Percentiles rank a stretch among this genome's conserved stretches.
These are phyloP conservation scores for Crematogaster levior DNA, from an alignment of 2,888 invertebrate genomes.

Conservation along the genomic window DNA sequence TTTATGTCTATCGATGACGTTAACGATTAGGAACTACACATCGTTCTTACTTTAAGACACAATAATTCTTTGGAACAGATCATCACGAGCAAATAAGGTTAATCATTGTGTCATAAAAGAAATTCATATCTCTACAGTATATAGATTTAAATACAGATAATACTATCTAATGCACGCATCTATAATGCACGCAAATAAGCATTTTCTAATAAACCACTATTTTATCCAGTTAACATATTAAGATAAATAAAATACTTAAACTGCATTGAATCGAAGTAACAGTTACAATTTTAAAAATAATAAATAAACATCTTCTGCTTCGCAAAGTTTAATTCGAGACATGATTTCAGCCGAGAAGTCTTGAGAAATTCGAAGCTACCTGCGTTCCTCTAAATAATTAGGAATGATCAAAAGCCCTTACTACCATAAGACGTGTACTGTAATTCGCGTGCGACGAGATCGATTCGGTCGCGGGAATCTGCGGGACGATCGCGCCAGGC, in stretches of 20 bases:
- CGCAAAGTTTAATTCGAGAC: neutral
- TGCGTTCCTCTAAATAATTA: neutral
- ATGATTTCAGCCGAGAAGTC: neutral
- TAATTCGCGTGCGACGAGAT: neutral
- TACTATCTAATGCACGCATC: neutral
- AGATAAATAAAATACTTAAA: neutral
- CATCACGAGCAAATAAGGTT: neutral
- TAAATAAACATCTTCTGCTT: neutral
- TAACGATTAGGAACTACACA: neutral
- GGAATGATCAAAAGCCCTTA: neutral
- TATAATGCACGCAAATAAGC: too few species aligned
- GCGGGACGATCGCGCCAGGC: slow-evolving; percentile 31
- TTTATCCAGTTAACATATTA: neutral
- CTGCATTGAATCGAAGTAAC: neutral
- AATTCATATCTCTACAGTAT: neutral
- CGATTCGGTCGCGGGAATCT: neutral
- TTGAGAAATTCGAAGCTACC: neutral
- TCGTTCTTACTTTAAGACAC: neutral
- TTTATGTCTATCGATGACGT: slow-evolving; percentile 10
- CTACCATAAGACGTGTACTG: neutral
- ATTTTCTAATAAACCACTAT: neutral
- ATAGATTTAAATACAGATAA: neutral
- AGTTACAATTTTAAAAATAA: neutral
- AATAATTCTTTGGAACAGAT: slow-evolving; percentile 21
- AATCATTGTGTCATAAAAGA: neutral